Evolutionary conservation across 2,113 vertebrate species (phyloP), one percentile per base, ranked within the genome.

Genomic region (Silurus meridionalis): DNA sequence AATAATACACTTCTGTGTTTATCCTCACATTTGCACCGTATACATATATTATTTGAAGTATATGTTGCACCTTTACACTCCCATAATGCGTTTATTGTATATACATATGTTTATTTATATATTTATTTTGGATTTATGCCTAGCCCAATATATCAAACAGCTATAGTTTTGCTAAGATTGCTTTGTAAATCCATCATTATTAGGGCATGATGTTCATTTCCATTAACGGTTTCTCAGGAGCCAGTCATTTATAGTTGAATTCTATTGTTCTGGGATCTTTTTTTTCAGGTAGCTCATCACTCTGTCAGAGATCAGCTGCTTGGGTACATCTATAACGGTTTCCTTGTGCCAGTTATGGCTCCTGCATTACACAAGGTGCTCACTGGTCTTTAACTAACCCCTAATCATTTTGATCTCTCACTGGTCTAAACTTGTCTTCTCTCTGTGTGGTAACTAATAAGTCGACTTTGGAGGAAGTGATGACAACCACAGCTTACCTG

Each of bases 391-490:
- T 46, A 9, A 11, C 10, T 6, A 60, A 13, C 2, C 6, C 4
- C 17, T 37, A 37, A 46, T 60, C 60, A 60, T 60, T 60, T 80
- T 80, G 9, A 2, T 23, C 4, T 69, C 53, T 67, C 5, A 19
- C 37, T 85, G 66, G 60, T 82, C 15, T 85, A 52, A 78, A 3
- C 67, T 19, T 75, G 48, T 37, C 37, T 63, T 67, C 74, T 58
- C 3, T 61, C 23, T 82, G 9, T 53, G 8, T 81, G 13, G n/a
- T 80, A 14, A 66, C 69, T 80, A 79, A 57, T 72, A 66, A 99
- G 98, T 93, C 96, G 87, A 99, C 97, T 0, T 94, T 99, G 90
- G 98, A 99, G 92, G 98, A 99, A 89, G 97, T 99, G 90, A 99
- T 98, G 97, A 96, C 97, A 63, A 98, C 97, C 1, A 99, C 98